A percentile compares a stretch with the other conserved stretches of the same genome.
phyloP scores from a whole-genome alignment of 1,140 invertebrate genomes.

The Drosophila ironensis region DNA sequence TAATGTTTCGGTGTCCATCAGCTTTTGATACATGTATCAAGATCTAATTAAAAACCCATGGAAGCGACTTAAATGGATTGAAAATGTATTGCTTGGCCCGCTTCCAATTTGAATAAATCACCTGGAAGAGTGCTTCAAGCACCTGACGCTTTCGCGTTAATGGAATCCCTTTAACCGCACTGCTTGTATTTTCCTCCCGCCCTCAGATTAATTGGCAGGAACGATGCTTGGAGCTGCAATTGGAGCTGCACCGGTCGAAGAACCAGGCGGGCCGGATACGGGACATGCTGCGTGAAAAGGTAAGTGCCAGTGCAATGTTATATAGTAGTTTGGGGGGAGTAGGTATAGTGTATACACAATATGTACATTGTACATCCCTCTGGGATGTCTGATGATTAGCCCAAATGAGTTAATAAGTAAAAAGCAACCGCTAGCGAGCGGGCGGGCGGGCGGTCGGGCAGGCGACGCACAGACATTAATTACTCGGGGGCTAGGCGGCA shows the following conservation, averaged over 20 bases:
- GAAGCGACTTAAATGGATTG: too few species aligned
- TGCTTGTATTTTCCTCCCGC: neutral
- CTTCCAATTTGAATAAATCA: neutral
- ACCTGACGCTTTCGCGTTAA: neutral
- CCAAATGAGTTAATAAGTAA: slow-evolving; percentile 68
- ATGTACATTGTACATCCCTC: too few species aligned
- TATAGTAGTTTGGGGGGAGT: neutral
- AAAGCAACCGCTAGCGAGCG: slow-evolving; percentile 32
- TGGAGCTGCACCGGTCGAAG: slow-evolving; percentile 91
- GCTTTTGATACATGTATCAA: too few species aligned
- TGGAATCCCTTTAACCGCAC: neutral
- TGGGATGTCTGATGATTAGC: slow-evolving; percentile 55
- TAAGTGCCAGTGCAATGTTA: slow-evolving; percentile 78
- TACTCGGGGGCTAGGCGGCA: slow-evolving; percentile 8
- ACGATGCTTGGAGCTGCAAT: slow-evolving; percentile 90
- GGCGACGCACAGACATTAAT: slow-evolving; percentile 60
- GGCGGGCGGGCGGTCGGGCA: too few species aligned
- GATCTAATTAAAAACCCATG: too few species aligned
- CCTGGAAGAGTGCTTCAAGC: neutral
- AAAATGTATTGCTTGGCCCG: too few species aligned
- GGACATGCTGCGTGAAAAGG: slow-evolving; percentile 93
- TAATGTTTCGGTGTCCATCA: too few species aligned
- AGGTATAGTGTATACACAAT: too few species aligned
- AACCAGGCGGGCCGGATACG: slow-evolving; percentile 92
- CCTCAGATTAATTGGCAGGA: slow-evolving; percentile 89